phyloP scores from a whole-genome alignment of 2,797 vertebrate species.

The Corythornis leucogaster region DNA sequence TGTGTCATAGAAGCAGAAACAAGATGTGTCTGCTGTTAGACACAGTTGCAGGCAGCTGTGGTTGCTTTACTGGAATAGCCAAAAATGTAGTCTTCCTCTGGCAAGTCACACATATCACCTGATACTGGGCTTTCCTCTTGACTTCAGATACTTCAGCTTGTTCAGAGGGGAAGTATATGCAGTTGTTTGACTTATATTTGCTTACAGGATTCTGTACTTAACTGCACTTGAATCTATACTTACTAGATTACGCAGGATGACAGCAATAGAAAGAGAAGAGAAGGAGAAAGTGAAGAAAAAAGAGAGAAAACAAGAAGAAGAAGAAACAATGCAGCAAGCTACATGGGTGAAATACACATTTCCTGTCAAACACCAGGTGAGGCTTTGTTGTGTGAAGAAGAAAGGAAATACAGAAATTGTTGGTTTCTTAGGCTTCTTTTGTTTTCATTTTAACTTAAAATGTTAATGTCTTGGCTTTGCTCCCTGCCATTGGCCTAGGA shows the following conservation, averaged over 20 bases:
- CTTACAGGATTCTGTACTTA: neutral
- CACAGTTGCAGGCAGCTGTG: neutral
- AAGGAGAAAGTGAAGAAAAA: conserved; percentile 98
- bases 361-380: conserved; percentile 96
- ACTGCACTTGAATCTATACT: neutral
- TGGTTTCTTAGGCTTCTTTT: neutral
- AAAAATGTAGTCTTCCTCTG: neutral
- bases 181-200: neutral
- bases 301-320: conserved; percentile 96
- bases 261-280: conserved; percentile 95
- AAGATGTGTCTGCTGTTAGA: neutral
- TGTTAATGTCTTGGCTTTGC: neutral
- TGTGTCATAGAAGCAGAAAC: neutral
- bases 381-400: neutral
- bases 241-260: conserved; percentile 93
- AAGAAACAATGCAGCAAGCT: conserved; percentile 96
- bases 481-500: neutral
- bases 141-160: neutral
- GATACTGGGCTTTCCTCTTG: neutral
- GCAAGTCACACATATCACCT: neutral
- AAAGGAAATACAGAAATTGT: neutral
- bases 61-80: neutral
- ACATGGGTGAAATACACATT: conserved; percentile 99
- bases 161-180: neutral
- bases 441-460: neutral